Base-by-base conservation (phyloP, 2,797 vertebrate genomes). In the Gymnocypris eckloni region DNA sequence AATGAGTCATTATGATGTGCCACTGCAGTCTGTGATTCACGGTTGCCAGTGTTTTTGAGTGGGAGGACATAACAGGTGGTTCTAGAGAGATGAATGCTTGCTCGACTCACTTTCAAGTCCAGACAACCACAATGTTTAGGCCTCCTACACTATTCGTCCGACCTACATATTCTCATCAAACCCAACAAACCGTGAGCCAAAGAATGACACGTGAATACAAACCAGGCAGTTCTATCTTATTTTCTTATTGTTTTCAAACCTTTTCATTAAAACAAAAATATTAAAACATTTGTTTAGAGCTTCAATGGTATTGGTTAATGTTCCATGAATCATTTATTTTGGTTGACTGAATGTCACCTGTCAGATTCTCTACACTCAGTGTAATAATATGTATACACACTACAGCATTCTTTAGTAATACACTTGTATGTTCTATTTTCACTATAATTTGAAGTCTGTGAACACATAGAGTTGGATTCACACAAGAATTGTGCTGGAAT, bases 61-160 rank as follows among this genome's bases (percentile, higher is more conserved):
- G 37, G 82, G 82, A 83, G 64, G n/a, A 70, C 61, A 18, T 80
- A 85, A 71, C 64, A 81, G 70, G 78, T 87, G 16, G 89, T 88
- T 79, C 87, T 90, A 89, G 87, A 73, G 41, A 86, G 56, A 81
- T 75, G n/a, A 87, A 48, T 87, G 77, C 77, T 84, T 76, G 70
- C 89, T 84, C 86, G 72, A 83, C 59, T 86, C 45, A 78, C 82
- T 41, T 75, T 48, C n/a, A 87, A 84, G 79, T 83, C 82, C 61
- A 83, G 82, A 76, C 56, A 76, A 83, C 56, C 72, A 83, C 71
- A 43, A 73, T 76, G 71, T 89, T 64, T 61, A 82, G 56, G 91
- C 41, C 72, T 88, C 75, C 86, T 85, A 77, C 64, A 45, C 82
- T 89, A 88, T 89, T 88, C 87, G 84, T 86, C 83, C 89, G 89